phyloP scores from a whole-genome alignment of 1,140 invertebrate species.

The Aphelinus atriplicis region DNA sequence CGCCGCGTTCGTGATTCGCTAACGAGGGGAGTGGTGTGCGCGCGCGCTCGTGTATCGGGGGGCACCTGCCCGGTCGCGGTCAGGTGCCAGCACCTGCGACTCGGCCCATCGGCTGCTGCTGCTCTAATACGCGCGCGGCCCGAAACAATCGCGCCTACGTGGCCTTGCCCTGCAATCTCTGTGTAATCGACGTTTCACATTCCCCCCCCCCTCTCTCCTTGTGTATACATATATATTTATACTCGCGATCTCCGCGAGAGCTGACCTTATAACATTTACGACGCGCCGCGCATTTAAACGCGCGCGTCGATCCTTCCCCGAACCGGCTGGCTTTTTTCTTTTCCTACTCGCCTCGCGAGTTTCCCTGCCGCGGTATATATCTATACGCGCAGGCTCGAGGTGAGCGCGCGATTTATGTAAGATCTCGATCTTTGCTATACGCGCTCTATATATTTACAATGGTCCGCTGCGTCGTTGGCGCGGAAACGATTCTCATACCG shows the following conservation, averaged over 20 bases:
- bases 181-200: too few species aligned
- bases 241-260: too few species aligned
- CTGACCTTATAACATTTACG: slow-evolving; percentile 38
- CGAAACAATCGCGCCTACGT: too few species aligned
- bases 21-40: slow-evolving; percentile 2
- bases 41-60: slow-evolving; percentile 1
- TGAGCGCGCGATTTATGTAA: slow-evolving; percentile 24
- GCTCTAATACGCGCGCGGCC: too few species aligned
- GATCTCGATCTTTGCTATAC: not conserved
- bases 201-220: too few species aligned
- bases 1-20: not conserved
- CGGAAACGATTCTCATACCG: slow-evolving; percentile 5
- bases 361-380: too few species aligned
- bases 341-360: not conserved
- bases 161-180: too few species aligned
- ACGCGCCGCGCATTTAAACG: not conserved
- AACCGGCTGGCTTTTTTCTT: not conserved
- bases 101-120: not conserved
- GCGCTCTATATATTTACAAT: too few species aligned
- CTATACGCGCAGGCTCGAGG: not conserved
- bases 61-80: slow-evolving; percentile 1
- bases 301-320: not conserved
- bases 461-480: not conserved
- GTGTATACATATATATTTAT: too few species aligned
- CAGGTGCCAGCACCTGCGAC: slow-evolving; percentile 39